Evolutionary conservation across 2,888 invertebrate genomes (phyloP).

Genomic region (Drosophila vallismaia): DNA sequence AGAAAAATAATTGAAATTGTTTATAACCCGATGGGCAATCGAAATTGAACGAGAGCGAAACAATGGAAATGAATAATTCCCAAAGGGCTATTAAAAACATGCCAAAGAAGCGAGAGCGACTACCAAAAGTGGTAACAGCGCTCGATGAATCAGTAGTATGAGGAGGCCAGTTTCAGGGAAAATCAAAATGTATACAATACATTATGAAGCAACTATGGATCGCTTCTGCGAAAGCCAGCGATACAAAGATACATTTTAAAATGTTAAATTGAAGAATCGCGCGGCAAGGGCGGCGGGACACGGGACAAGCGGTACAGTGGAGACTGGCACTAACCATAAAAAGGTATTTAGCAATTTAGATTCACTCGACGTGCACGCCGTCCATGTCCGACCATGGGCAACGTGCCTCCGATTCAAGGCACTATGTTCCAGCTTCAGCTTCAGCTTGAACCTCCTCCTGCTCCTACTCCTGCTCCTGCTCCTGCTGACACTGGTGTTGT

Average conservation of each 20-base stretch:
- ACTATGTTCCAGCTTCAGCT: constrained; percentile 12
- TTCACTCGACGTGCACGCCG: constrained; percentile 73
- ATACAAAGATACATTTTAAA: constrained; percentile 78
- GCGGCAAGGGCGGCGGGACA: not conserved
- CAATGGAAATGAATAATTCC: constrained; percentile 78
- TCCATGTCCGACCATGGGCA: constrained; percentile 29
- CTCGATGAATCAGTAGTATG: constrained; percentile 67
- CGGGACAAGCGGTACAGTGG: constrained; percentile 14
- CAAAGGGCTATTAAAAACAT: constrained; percentile 78
- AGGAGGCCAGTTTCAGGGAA: constrained; percentile 51
- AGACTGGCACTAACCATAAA: constrained; percentile 68
- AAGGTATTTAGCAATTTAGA: constrained; percentile 79
- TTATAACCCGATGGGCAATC: constrained; percentile 59
- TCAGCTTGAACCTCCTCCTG: constrained; percentile 18
- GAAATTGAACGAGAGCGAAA: constrained; percentile 38
- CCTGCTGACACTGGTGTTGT: constrained; percentile 17
- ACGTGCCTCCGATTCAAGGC: constrained; percentile 60
- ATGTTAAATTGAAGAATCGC: constrained; percentile 74
- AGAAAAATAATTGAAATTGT: constrained; percentile 66
- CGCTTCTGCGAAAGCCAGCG: constrained; percentile 72
- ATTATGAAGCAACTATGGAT: constrained; percentile 59
- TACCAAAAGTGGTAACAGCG: constrained; percentile 61
- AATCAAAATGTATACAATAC: constrained; percentile 67
- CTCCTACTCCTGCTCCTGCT: constrained; percentile 28
- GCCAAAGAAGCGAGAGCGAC: constrained; percentile 68